Conservation (phyloP, 1,140 invertebrate genomes). For the Drosophila tropicalis region DNA sequence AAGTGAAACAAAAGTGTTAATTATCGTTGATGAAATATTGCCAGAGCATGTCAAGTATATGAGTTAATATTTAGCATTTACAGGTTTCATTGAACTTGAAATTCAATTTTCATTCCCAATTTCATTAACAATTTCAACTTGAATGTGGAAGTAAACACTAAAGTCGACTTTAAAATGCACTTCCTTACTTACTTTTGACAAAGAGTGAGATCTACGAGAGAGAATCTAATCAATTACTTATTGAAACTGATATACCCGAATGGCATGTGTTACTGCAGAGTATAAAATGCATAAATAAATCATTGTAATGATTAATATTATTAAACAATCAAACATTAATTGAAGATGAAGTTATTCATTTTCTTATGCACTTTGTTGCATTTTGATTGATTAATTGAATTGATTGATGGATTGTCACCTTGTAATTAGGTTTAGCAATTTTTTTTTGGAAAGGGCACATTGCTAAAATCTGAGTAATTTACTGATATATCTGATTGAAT, state of each 20-base stretch:
- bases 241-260: background rate
- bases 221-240: too few relatives aligned
- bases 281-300: constrained; percentile 8
- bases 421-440: constrained; percentile 54
- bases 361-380: constrained; percentile 17
- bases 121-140: constrained; percentile 13
- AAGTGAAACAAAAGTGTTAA: constrained; percentile 10
- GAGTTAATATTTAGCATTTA: background rate
- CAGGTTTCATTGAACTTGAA: constrained; percentile 59
- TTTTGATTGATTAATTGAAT: constrained; percentile 44
- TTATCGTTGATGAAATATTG: background rate
- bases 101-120: constrained; percentile 45
- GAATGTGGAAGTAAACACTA: background rate
- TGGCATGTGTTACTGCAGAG: background rate
- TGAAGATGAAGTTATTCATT: constrained; percentile 51
- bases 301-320: constrained; percentile 11
- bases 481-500: constrained; percentile 23
- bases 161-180: background rate
- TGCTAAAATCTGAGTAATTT: background rate
- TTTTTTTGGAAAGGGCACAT: constrained; percentile 16
- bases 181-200: too few relatives aligned
- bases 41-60: background rate
- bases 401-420: constrained; percentile 19
- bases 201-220: too few relatives aligned
- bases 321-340: constrained; percentile 10